Conservation (phyloP, 2,113 vertebrate species). For the Podarcis muralis region DNA sequence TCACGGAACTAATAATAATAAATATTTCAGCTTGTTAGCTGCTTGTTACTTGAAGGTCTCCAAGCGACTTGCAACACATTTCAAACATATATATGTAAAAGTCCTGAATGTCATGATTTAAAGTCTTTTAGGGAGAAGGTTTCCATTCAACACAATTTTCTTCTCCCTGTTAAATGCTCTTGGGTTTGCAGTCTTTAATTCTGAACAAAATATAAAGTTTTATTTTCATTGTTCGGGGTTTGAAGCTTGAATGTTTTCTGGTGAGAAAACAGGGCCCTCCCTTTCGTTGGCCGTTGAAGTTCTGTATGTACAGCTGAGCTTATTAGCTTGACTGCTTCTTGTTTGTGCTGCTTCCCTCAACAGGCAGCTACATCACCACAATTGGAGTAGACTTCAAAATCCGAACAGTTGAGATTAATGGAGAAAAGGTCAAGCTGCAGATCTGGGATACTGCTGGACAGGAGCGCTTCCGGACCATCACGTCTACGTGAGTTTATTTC, state of each 20-base stretch:
- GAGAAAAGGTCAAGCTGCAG: constrained; percentile 98
- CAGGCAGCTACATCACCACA: constrained; percentile 99
- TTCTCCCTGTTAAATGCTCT: background rate
- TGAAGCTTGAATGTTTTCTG: background rate
- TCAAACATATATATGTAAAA: background rate
- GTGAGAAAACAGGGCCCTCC: background rate
- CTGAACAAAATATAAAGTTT: background rate
- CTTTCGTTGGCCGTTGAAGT: background rate
- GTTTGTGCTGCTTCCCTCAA: background rate
- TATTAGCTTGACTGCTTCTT: background rate
- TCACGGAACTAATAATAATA: no score
- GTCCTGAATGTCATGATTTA: background rate
- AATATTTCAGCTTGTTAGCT: no score
- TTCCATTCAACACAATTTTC: background rate
- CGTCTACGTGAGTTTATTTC: constrained; percentile 89
- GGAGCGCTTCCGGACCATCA: constrained; percentile 97
- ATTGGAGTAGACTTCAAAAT: constrained; percentile 99
- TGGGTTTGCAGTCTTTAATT: background rate
- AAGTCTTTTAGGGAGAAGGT: background rate
- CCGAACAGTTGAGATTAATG: constrained; percentile 96
- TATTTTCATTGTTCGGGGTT: background rate
- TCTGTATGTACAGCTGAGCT: background rate
- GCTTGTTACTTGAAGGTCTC: no score
- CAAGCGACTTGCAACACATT: no score
- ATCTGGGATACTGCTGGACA: constrained; percentile 99